Base-by-base conservation (phyloP, 2,888 invertebrate genomes). In the Arrhopalites spinosus region DNA sequence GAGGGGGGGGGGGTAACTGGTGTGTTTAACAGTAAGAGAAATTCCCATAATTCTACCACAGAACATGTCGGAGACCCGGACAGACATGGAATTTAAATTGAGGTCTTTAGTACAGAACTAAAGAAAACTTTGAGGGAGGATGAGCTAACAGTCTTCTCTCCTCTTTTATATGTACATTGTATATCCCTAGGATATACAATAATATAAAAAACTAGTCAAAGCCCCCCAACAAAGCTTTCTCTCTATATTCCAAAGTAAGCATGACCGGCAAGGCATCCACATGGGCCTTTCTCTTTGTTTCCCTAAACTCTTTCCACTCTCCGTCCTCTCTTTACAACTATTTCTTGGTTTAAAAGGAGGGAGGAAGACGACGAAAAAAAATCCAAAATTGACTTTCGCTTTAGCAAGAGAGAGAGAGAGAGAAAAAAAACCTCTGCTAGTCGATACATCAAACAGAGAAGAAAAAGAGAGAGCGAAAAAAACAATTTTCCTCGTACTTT, bases 51-150 rank as follows among this genome's bases (percentile, higher is more conserved):
- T 73, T 73, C 36, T 36, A 66, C 29, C 73, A 73, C 73, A 73
- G 67, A 73, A 73, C 73, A 73, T 73, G 67, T 36, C 36, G 67
- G 29, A 67, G 11, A 71, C 23, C 30, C 29, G 56, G 30, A 73
- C 73, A 67, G 64, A 66, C 73, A 50, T 67, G 73, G 73, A 73
- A 73, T 73, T 73, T 56, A 73, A 73, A 73, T 36, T 53, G 73
- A 73, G 73, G 66, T 64, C 63, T 73, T 73, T 73, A 73, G 64
- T 56, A n/a, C n/a, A n/a, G n/a, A 17, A 8, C 53, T 20, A 68
- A 59, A 71, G 45, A 56, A 47, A 71, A 71, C 71, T 69, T 69
- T 69, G 30, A 27, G 30, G 64, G 5, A 50, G 29, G 25, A 36
- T 50, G 50, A n/a, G 15, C 50, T n/a, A 50, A 50, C 50, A 15